Conservation (phyloP, 2,888 invertebrate species). For the Endomychus coccineus region DNA sequence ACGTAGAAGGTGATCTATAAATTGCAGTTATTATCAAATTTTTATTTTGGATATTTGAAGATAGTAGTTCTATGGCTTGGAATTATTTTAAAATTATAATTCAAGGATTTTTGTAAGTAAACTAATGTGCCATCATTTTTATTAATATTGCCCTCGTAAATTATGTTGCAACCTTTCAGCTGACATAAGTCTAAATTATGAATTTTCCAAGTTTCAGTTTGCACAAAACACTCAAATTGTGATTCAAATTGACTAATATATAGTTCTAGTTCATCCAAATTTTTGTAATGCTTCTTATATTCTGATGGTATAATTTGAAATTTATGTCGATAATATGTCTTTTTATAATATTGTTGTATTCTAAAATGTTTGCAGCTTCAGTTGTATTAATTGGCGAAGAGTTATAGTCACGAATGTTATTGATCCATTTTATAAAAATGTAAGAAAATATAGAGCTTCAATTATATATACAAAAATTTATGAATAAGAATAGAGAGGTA, state of each 20-base stretch:
- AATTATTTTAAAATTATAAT: no score
- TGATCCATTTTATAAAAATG: no score
- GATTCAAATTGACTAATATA: background rate
- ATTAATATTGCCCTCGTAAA: constrained; percentile 2
- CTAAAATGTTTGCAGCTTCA: no score
- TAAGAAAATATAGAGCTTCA: no score
- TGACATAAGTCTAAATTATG: background rate
- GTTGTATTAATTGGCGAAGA: no score
- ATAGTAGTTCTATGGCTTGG: no score
- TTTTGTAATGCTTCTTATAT: constrained; percentile 4
- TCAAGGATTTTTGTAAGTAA: constrained; percentile 1
- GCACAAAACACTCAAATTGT: constrained; percentile 3
- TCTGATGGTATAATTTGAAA: background rate
- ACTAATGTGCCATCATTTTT: constrained; percentile 2
- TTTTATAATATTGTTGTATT: no score
- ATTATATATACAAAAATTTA: no score
- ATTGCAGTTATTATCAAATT: constrained; percentile 2
- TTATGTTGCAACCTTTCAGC: background rate
- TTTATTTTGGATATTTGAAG: no score
- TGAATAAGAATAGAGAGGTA: no score
- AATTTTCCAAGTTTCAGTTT: constrained; percentile 4
- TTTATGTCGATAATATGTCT: no score
- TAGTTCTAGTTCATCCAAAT: background rate
- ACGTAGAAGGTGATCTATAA: constrained; percentile 1
- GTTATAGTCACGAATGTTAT: no score